Percentiles rank a stretch among this genome's conserved stretches.
phyloP scores from a whole-genome alignment of 2,113 vertebrate species.

The Elephantulus edwardii region DNA sequence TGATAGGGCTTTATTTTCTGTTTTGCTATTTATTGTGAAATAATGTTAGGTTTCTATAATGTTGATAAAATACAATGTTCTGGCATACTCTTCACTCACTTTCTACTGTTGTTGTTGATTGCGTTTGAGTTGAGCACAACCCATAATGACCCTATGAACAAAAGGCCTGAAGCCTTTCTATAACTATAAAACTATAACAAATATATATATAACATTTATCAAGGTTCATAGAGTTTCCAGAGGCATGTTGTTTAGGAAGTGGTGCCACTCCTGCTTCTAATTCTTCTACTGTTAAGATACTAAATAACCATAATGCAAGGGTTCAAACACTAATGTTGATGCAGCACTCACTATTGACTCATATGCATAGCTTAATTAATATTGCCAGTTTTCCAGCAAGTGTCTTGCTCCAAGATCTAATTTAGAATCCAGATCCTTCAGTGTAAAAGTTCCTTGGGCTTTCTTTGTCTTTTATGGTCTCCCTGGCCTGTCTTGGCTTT shows the following conservation, averaged over 20 bases:
- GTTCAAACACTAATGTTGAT: background rate
- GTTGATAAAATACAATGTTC: background rate
- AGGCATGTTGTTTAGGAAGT: no score
- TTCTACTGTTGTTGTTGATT: no score
- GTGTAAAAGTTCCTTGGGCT: background rate
- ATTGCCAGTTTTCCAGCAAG: background rate
- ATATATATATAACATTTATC: no score
- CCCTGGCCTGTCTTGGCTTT: background rate
- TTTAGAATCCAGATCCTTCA: background rate
- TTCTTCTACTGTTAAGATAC: background rate
- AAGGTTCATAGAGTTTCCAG: no score
- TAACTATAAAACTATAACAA: no score
- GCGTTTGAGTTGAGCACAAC: no score
- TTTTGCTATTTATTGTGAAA: background rate
- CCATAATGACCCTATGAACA: no score
- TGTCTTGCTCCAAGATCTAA: background rate
- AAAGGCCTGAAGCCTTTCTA: no score
- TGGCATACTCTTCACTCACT: background rate
- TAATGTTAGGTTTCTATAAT: background rate
- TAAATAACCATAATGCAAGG: background rate
- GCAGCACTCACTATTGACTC: background rate
- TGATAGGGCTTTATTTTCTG: background rate
- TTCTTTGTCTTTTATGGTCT: background rate
- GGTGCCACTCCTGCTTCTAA: no score
- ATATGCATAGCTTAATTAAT: background rate